Conservation (phyloP, 1,140 invertebrate species). For the Trachymyrmex septentrionalis region DNA sequence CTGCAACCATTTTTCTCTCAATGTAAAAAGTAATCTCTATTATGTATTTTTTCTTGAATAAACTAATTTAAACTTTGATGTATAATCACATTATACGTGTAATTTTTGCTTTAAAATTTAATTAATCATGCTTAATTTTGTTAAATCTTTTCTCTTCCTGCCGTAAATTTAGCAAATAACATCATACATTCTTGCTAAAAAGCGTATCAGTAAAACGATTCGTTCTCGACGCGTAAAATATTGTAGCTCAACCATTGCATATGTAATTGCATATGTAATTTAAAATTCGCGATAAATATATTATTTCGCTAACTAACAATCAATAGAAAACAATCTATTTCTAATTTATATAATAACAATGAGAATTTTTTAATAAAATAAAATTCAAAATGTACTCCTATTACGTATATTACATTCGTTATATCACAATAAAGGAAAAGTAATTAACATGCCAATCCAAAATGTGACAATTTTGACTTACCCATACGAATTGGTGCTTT, state of each 20-base stretch:
- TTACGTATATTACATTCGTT: background rate
- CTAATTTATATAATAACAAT: background rate
- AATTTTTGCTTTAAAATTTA: background rate
- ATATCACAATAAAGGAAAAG: no score
- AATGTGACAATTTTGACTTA: conserved; percentile 62
- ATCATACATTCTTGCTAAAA: background rate
- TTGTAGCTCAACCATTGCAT: background rate
- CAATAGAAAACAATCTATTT: background rate
- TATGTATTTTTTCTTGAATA: background rate
- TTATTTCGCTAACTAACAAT: background rate
- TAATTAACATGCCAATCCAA: background rate
- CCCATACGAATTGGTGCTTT: conserved; percentile 72
- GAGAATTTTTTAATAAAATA: background rate
- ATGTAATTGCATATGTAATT: background rate
- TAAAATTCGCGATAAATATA: background rate
- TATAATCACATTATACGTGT: background rate
- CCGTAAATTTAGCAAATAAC: background rate
- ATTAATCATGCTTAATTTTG: conserved; percentile 11
- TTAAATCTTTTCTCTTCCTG: background rate
- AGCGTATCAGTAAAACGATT: background rate
- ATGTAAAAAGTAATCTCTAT: no score
- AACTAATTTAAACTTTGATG: background rate
- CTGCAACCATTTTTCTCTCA: no score
- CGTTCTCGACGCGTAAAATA: background rate
- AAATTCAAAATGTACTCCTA: conserved; percentile 1